Evolutionary conservation across 2,888 invertebrate genomes (phyloP).

Genomic region (Creontiades dilutus): DNA sequence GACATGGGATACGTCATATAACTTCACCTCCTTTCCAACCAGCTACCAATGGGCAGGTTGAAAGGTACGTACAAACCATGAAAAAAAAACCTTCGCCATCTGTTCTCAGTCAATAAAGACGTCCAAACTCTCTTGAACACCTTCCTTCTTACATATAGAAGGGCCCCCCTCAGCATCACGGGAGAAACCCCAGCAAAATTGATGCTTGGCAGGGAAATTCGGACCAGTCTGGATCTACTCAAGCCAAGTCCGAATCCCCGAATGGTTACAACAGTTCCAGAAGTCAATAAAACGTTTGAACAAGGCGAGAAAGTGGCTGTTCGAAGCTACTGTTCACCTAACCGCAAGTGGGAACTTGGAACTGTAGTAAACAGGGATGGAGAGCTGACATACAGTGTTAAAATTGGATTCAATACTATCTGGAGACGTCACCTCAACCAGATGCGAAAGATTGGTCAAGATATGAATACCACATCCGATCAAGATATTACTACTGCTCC

Average conservation of each 20-base stretch:
- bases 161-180: background rate
- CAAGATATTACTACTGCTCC: too few relatives aligned
- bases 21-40: background rate
- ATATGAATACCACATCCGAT: background rate
- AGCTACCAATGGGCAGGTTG: background rate
- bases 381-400: background rate
- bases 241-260: background rate
- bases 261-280: background rate
- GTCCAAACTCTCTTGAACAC: background rate
- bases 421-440: slow-evolving; percentile 7
- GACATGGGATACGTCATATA: background rate
- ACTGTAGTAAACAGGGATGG: slow-evolving; percentile 26
- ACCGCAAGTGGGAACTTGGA: slow-evolving; percentile 42
- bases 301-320: slow-evolving; percentile 24
- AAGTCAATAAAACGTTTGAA: background rate
- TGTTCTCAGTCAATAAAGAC: background rate
- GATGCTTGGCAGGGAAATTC: slow-evolving; percentile 22
- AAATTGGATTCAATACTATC: too few relatives aligned
- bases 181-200: background rate
- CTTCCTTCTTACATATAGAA: slow-evolving; percentile 1
- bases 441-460: slow-evolving; percentile 25
- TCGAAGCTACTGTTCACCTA: background rate
- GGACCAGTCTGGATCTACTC: background rate
- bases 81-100: background rate
- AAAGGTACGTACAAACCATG: background rate